Percentiles rank a stretch among this genome's conserved stretches.
Evolutionary conservation across 1,140 invertebrate genomes (phyloP).

Genomic region (Ganaspis sp.): DNA sequence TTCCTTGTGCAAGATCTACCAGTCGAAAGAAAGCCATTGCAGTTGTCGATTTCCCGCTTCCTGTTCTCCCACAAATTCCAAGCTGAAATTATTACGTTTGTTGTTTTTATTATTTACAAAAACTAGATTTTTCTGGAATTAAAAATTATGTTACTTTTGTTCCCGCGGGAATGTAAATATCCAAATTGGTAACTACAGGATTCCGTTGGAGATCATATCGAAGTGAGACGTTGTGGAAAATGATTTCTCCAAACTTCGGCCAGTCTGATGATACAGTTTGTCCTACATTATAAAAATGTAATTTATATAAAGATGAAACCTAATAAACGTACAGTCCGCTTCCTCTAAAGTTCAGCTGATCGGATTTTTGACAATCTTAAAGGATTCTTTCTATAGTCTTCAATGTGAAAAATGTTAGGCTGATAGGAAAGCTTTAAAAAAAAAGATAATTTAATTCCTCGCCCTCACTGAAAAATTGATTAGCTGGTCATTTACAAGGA

Average conservation of each 20-base stretch:
- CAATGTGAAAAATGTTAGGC: no score
- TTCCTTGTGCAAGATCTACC: constrained; percentile 80
- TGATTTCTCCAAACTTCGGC: constrained; percentile 83
- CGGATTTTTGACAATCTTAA: no score
- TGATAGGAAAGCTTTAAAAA: no score
- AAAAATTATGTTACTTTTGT: constrained; percentile 78
- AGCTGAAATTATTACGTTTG: constrained; percentile 75
- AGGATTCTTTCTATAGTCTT: no score
- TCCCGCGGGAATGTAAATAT: constrained; percentile 79
- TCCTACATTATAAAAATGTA: constrained; percentile 64
- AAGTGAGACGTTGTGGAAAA: constrained; percentile 83
- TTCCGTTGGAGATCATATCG: constrained; percentile 80
- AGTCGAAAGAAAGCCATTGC: constrained; percentile 83
- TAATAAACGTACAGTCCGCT: no score
- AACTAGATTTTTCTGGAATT: not conserved
- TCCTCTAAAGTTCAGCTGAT: no score
- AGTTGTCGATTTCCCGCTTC: constrained; percentile 88
- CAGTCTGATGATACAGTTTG: constrained; percentile 78
- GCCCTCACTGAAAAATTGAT: no score
- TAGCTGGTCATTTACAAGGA: no score
- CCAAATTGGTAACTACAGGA: constrained; percentile 81
- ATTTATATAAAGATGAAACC: not conserved
- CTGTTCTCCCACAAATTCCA: constrained; percentile 87
- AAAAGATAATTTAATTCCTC: no score
- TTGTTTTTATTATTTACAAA: not conserved